A percentile compares a stretch with the other conserved stretches of the same genome.
These are phyloP conservation scores for Crenichthys baileyi DNA, from an alignment of 2,797 vertebrate species.

Conservation along the genomic window DNA sequence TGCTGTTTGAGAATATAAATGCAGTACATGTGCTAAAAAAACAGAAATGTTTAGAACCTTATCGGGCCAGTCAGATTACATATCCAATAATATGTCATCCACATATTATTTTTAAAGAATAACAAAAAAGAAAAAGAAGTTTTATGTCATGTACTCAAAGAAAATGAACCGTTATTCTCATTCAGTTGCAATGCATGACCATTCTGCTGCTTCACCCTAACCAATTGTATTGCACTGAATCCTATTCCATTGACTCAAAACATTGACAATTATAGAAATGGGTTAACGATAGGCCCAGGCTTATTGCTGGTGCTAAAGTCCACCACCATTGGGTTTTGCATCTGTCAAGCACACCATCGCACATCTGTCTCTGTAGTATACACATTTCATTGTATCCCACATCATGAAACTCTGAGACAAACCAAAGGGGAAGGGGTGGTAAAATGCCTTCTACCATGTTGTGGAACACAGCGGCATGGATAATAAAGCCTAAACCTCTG, in stretches of 20 bases:
- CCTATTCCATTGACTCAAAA: neutral
- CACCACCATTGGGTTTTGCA: neutral
- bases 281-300: neutral
- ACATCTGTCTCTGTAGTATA: neutral
- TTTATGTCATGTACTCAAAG: too few relatives aligned
- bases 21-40: too few relatives aligned
- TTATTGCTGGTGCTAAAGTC: neutral
- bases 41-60: too few relatives aligned
- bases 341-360: neutral
- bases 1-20: too few relatives aligned
- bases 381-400: neutral
- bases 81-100: too few relatives aligned
- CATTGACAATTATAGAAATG: neutral
- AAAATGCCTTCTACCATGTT: neutral
- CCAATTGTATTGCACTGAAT: neutral
- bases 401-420: neutral
- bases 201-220: neutral
- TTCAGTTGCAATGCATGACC: neutral
- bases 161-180: neutral
- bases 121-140: too few relatives aligned
- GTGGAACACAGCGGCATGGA: neutral
- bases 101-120: too few relatives aligned
- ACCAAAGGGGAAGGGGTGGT: neutral
- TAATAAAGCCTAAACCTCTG: constrained; percentile 15
- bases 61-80: too few relatives aligned